Base-by-base conservation (phyloP, 2,113 vertebrate species). In the Sinocyclocheilus grahami region DNA sequence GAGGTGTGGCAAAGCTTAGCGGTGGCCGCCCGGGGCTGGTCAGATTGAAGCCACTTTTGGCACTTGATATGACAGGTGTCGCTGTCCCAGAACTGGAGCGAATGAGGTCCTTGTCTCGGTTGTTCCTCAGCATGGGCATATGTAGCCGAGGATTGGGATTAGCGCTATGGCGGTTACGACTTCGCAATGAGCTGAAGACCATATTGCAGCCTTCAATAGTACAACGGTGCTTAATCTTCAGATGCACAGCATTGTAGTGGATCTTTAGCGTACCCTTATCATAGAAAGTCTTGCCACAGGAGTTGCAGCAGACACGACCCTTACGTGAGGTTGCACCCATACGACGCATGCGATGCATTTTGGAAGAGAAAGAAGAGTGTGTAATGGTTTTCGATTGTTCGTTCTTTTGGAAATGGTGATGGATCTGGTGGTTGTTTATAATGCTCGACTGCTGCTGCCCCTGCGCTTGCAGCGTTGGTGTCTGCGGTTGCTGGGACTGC, bases 181-280 rank as follows among this genome's bases (percentile, higher is more conserved):
- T 99, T 91, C 98, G 96, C 84, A 99, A 95, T 62, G 98, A 99
- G 89, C 98, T 99, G 91, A 99, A 99, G 89, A 99, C 98, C 98
- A 99, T 99, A 88, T 99, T 99, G 93, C 98, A 99, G 20, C 97
- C 98, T 90, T 99, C 98, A 60, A 99, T 99, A 85, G 98, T 99
- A 91, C 98, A 99, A 27, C 97, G 95, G 86, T 99, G 98, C 90
- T 99, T 99, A 91, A 99, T 99, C 94, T 99, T 99, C 92, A 99
- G 95, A 91, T 99, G 98, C 76, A 99, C 98, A 0, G 98, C 98
- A 86, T 99, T 99, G 90, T 99, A 99, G 87, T 99, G 98, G 89
- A 99, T 99, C 95, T 99, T 99, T 82, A 99, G 96, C 14, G 98
- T 99, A 90, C 98, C 98, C 94, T 99, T 99, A 91, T 99, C 98